Conservation (phyloP, 1,140 invertebrate genomes). For the Wiebesia pumilae region DNA sequence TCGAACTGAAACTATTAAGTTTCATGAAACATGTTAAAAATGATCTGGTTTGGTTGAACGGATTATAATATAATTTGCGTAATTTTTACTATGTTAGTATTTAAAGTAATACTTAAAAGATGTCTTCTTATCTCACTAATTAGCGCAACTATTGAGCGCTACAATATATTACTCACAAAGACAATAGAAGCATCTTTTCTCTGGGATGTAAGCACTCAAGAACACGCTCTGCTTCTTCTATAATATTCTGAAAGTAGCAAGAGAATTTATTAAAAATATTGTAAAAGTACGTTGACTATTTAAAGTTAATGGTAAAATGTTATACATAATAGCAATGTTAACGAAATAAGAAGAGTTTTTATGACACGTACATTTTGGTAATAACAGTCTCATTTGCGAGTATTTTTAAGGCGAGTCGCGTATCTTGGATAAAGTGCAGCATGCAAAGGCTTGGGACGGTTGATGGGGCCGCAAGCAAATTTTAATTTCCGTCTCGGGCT, state of each 20-base stretch:
- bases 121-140: no score
- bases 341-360: not conserved
- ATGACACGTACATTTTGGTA: constrained; percentile 25
- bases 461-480: constrained; percentile 59
- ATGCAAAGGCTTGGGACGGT: constrained; percentile 26
- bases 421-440: constrained; percentile 40
- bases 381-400: constrained; percentile 30
- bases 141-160: no score
- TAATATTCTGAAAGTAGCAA: not conserved
- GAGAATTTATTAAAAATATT: not conserved
- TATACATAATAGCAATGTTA: not conserved
- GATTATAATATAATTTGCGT: not conserved
- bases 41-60: not conserved
- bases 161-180: no score
- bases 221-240: not conserved
- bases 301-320: not conserved
- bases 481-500: constrained; percentile 62
- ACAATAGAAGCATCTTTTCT: no score
- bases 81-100: not conserved
- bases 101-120: no score
- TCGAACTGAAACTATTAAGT: not conserved
- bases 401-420: constrained; percentile 38
- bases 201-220: no score
- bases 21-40: not conserved
- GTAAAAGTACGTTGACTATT: not conserved